Conservation (phyloP, 2,888 invertebrate species). For the Andrena camellia region DNA sequence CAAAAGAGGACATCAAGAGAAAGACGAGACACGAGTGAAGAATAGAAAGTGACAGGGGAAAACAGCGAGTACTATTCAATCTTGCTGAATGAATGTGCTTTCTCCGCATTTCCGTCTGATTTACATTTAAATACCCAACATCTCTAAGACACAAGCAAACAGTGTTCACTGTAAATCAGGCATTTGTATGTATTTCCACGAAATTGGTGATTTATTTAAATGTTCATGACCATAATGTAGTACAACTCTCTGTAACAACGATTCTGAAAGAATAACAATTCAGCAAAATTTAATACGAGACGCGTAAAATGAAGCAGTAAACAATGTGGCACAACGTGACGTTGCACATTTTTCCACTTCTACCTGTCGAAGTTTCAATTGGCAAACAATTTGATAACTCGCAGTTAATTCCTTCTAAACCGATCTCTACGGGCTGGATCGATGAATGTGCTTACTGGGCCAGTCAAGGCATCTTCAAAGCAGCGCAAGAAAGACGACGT, state of each 20-base stretch:
- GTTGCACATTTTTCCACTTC: background rate
- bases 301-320: background rate
- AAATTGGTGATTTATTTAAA: background rate
- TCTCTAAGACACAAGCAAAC: conserved; percentile 35
- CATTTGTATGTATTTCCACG: background rate
- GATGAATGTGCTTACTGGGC: conserved; percentile 40
- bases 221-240: background rate
- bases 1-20: conserved; percentile 36
- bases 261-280: background rate
- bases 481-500: conserved; percentile 39
- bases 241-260: no score
- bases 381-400: background rate
- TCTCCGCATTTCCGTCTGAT: conserved; percentile 32
- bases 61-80: conserved; percentile 51
- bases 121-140: conserved; percentile 37
- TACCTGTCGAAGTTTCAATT: background rate
- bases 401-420: background rate
- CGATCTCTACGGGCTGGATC: background rate
- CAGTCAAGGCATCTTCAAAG: conserved; percentile 24
- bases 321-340: background rate
- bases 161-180: conserved; percentile 20
- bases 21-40: conserved; percentile 2
- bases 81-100: conserved; percentile 49
- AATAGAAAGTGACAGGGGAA: conserved; percentile 34
- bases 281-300: background rate